Base-by-base conservation (phyloP, 1,140 invertebrate genomes). In the Drusus annulatus region DNA sequence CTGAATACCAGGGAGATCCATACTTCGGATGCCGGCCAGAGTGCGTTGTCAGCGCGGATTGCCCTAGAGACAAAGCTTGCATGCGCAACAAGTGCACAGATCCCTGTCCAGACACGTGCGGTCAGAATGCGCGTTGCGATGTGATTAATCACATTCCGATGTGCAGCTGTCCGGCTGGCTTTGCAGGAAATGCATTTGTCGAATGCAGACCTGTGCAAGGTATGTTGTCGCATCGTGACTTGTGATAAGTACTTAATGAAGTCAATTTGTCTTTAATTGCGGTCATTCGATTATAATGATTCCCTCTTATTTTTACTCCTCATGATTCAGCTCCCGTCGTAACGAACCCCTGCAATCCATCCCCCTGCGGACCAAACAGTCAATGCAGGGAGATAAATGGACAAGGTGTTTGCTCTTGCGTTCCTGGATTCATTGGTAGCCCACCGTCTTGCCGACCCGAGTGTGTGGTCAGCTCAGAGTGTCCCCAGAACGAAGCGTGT, bases 1-100 rank as follows among this genome's bases (percentile, higher is more conserved):
- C 88, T 19, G 92, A 93, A 75, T 95, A 94, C 85, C 89, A 91
- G 60, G 93, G 93, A 23, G 91, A 93, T 87, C 93, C 93, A 4
- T 93, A 94, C 81, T 86, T 87, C 74, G 92, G 91, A 19, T 97
- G 96, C 86, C 88, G 94, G 81, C 95, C 95, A 16, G 95, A 97
- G 87, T 97, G 96, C 87, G 93, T 95, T 0, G 92, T 95, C 84
- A 97, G 95, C 86, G 93, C 94, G 1, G 96, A 97, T 79, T 97
- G 96, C 86, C 89, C 94, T 3, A 90, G 93, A 58, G 90, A 92
- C 60, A 94, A 93, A 87, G 92, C 94, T 2, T 97, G 95, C 84
- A 91, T 93, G 73, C 93, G 93, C 83, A 93, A 93, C 81, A 93
- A 93, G 86, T 96, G 95, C 84, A 88, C 93, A 1, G 93, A 96